Base-by-base conservation (phyloP, 2,797 vertebrate genomes). In the Bradypodion pumilum region DNA sequence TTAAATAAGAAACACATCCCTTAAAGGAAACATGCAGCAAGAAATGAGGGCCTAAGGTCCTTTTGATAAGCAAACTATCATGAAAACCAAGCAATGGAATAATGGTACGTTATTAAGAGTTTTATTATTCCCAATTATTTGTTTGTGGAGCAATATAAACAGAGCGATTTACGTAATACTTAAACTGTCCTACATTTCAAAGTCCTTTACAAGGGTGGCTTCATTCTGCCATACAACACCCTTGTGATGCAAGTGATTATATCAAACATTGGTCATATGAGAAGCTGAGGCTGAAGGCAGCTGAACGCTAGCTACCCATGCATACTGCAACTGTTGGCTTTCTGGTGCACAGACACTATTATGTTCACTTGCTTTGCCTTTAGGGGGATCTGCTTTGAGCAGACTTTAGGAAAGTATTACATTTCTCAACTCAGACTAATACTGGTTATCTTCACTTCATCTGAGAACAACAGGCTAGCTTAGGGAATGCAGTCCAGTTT, bases 21-120 rank as follows among this genome's bases (percentile, higher is more conserved):
- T 65, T 44, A 76, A 72, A 76, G 56, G 75, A 59, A 87, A 68
- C 76, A 2, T 0, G 10, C 3, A 60, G 4, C 0, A 79, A 23
- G 5, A 87, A 72, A 0, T 49, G 29, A 62, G 78, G 6, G 1
- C 1, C 46, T 77, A 62, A 88, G 27, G 59, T 68, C 27, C 80
- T 82, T 79, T 44, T 81, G 37, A 89, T 80, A 86, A n/a, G 63
- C 25, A 1, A 90, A 1, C 0, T 21, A 82, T 82, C 83, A 5
- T 12, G 37, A 86, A 86, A 85, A 69, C 81, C 35, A 10, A 86
- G 79, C 27, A 29, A 10, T 83, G 46, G 75, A 12, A 85, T 2
- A 84, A 84, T 32, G 1, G 79, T 73, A 86, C 62, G 37, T 84
- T 60, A 85, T 27, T 25, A 56, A 9, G 49, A 80, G 16, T 49